Conservation (phyloP, 1,140 invertebrate species). For the Cydia amplana region DNA sequence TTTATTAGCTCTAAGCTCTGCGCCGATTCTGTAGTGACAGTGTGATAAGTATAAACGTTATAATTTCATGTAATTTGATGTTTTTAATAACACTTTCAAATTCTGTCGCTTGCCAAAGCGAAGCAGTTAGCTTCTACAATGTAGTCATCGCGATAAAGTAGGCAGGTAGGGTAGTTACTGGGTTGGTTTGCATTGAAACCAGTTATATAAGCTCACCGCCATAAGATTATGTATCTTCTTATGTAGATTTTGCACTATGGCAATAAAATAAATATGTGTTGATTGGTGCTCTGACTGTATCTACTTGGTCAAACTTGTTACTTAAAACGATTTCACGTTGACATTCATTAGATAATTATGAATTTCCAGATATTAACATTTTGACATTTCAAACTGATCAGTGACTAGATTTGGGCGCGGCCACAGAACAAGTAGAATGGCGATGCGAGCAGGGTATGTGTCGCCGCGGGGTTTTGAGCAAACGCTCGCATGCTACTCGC, state of each 20-base stretch:
- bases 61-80: not conserved
- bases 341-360: constrained; percentile 23
- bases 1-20: not conserved
- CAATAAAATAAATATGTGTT: not conserved
- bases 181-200: not conserved
- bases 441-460: too few species aligned
- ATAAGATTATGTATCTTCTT: not conserved
- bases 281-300: not conserved
- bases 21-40: too few species aligned
- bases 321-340: constrained; percentile 10
- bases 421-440: too few species aligned
- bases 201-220: not conserved
- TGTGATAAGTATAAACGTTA: too few species aligned
- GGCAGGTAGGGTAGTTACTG: not conserved
- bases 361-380: not conserved
- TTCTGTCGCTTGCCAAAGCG: too few species aligned
- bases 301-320: constrained; percentile 23
- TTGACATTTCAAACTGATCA: constrained; percentile 7
- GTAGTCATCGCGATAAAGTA: not conserved
- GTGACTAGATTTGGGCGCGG: not conserved
- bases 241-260: not conserved
- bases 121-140: not conserved
- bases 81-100: not conserved
- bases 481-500: too few species aligned
- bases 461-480: too few species aligned